Base-by-base conservation (phyloP, 2,888 invertebrate species). In the Perdita meconis region DNA sequence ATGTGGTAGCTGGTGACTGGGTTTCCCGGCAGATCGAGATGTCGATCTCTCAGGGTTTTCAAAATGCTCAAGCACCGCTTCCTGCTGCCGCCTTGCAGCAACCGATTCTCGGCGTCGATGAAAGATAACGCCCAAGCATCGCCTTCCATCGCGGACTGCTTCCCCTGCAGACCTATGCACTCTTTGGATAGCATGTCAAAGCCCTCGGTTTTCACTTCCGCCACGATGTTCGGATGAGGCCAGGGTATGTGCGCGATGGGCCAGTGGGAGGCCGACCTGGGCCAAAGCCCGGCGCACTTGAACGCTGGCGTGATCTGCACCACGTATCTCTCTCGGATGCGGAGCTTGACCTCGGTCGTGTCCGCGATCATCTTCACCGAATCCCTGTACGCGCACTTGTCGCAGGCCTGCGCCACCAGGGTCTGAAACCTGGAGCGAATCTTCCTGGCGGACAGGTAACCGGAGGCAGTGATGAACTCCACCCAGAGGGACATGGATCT, bases 401-500 rank as follows among this genome's bases (percentile, higher is more conserved):
- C 98, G 92, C 98, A 97, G 0, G 98, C 98, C 89, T 96, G 96
- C 0, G 97, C 96, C 36, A 97, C 97, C 67, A 97, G 92, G 0
- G 97, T 97, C 92, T 97, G 98, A 93, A 98, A 98, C 2, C 98
- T 94, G 38, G 98, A 97, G 60, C 98, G 95, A 86, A 98, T 98
- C 93, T 98, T 98, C 51, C 98, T 93, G 10, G 98, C 98, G 0
- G 98, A 98, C 47, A 98, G 93, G 92, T 98, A 98, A 0, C 98
- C 98, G 2, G 97, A 97, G 3, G 98, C 98, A 0, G 98, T 98
- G 90, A 98, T 98, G 93, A 98, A 98, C 93, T 98, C 98, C 56
- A 98, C 98, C 98, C 98, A 98, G 4, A 98, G 94, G 0, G 98
- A 98, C 98, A 98, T 98, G 87, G 98, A 98, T 56, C 98, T 95